A percentile compares a stretch with the other conserved stretches of the same genome.
phyloP scores from a whole-genome alignment of 2,797 vertebrate genomes.

The Poeciliopsis paucimaculata region DNA sequence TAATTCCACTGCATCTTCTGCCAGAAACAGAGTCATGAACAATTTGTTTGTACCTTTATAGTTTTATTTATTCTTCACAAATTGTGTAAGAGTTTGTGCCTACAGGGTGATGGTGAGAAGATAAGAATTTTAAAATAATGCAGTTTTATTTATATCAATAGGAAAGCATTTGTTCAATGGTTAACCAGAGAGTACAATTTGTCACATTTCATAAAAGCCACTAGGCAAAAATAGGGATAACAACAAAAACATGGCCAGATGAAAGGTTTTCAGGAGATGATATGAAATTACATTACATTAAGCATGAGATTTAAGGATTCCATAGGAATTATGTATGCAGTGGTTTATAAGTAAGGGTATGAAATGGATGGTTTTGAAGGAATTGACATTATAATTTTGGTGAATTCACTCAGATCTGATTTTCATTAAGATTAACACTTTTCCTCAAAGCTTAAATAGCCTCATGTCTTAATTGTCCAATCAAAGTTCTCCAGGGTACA shows the following conservation, averaged over 20 bases:
- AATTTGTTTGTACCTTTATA: not conserved
- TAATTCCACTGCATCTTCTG: not conserved
- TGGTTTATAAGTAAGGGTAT: not conserved
- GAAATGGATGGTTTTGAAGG: not conserved
- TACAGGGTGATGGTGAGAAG: not conserved
- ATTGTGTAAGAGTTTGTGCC: not conserved
- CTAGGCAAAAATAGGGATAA: not conserved
- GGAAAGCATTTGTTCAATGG: not conserved
- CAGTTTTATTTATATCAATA: not conserved
- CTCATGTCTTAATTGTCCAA: constrained; percentile 8
- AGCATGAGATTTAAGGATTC: not conserved
- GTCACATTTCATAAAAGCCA: not conserved
- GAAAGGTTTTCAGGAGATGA: not conserved
- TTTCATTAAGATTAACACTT: constrained; percentile 21
- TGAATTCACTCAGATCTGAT: no score
- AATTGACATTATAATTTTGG: no score
- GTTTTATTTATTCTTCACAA: not conserved
- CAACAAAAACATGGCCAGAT: not conserved
- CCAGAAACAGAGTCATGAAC: not conserved
- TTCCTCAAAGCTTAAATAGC: constrained; percentile 31
- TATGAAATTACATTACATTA: not conserved
- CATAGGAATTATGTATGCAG: not conserved
- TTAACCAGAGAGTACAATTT: not conserved
- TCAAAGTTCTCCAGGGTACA: constrained; percentile 42
- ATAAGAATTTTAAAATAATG: not conserved